Evolutionary conservation across 2,888 invertebrate genomes (phyloP), one percentile per base, ranked within the genome.

Genomic region (Eupithecia exiguata): DNA sequence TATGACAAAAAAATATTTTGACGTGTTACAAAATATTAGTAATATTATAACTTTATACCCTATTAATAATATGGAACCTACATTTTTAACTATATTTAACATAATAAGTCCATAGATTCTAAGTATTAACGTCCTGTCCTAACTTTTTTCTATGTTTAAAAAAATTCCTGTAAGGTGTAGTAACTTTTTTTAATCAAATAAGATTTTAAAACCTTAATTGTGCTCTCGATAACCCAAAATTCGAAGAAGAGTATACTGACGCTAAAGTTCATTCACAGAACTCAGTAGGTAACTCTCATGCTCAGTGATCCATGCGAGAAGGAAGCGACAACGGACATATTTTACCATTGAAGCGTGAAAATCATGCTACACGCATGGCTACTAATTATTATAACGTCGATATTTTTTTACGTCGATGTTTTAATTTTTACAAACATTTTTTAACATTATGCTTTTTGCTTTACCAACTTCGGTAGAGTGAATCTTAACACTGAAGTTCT

Each of bases 271-370:
- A 86, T 80, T 83, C 72, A 81, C 80, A 81, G 76, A 82, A 82
- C 79, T 87, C 10, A 63, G 16, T 30, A 61, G 88, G 86, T 87
- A 84, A 74, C 65, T 67, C 85, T 84, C 82, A 82, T 86, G 85
- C 78, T 84, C 89, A 87, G 83, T 88, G 88, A 86, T 85, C 87
- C 88, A 86, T 72, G 81, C 81, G 82, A 83, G 79, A 83, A 84
- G 85, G 84, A 88, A 87, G 84, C 83, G 84, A 79, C 82, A 81
- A 78, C 82, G 81, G 88, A 87, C 86, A 87, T 87, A 70, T 87
- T 84, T 87, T 82, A 79, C 78, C 85, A 84, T 82, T 84, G 85
- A 84, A 78, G 70, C 77, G 74, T 77, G 49, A 74, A 70, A 72
- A 69, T 67, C 69, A 71, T 72, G 67, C 61, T 63, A 71, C 71